Base-by-base conservation (phyloP, 2,888 invertebrate genomes). In the Phasia obesa region DNA sequence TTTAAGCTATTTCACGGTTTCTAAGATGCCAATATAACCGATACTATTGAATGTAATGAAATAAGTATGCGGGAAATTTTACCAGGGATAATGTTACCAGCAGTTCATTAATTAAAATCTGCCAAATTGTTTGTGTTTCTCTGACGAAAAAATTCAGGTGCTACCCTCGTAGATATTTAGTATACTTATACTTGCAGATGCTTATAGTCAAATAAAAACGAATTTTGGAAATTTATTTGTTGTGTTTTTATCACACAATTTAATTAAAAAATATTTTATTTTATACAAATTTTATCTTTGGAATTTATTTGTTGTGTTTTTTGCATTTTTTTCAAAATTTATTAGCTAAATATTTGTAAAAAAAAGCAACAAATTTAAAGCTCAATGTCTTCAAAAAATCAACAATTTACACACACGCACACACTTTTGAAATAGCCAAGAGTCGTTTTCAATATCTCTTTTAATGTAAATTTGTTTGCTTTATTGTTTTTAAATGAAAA, bases 311-410 rank as follows among this genome's bases (percentile, higher is more conserved):
- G n/a, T n/a, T n/a, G n/a, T n/a, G n/a, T n/a, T n/a, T n/a, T n/a
- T 13, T 42, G 38, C 15, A 15, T 42, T 17, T 60, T n/a, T 60
- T 23, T 76, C 38, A 60, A 59, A 60, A 67, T 67, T 76, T 67
- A 76, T 76, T 76, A 67, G 57, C 15, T n/a, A 49, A 67, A 59
- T 76, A 60, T 67, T 60, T 67, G 42, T 67, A 76, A 76, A 67
- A 76, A 67, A 57, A 27, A 51, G 17, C 53, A 47, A 47, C 47
- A 69, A 55, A 31, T 76, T 59, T 67, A 59, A 51, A 27, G 7
- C 47, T 71, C 71, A 78, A 78, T 71, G 71, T 71, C 49, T 71
- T 79, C 1, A 15, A 38, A 35, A 21, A 15, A 49, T 73, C 47
- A n/a, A n/a, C n/a, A n/a, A n/a, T n/a, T n/a, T n/a, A n/a, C n/a